Evolutionary conservation across 2,113 vertebrate genomes (phyloP).

Genomic region (Syngnathus floridae): DNA sequence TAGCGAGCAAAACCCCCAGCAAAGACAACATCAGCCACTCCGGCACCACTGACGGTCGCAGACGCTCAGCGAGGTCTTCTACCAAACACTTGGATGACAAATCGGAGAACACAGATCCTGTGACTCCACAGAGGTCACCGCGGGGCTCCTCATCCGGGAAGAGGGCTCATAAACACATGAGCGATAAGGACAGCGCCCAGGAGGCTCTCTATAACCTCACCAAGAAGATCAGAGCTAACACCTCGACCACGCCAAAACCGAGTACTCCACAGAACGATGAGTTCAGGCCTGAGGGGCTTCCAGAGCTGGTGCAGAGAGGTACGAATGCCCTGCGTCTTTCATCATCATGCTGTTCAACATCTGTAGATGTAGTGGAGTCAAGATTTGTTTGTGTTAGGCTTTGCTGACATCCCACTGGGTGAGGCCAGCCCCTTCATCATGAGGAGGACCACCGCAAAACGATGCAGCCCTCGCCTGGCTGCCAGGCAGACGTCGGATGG

Average conservation of each 20-base stretch:
- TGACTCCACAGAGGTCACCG: conserved; percentile 16
- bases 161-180: conserved; percentile 55
- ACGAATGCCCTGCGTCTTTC: not conserved
- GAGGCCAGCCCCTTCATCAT: conserved; percentile 76
- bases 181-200: conserved; percentile 53
- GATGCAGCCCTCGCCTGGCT: conserved; percentile 68
- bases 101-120: conserved; percentile 42
- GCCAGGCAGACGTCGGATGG: conserved; percentile 46
- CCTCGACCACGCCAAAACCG: conserved; percentile 36
- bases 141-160: conserved; percentile 60
- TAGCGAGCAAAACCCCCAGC: conserved; percentile 23
- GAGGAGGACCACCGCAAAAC: conserved; percentile 67
- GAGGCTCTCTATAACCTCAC: conserved; percentile 68
- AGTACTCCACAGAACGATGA: conserved; percentile 27
- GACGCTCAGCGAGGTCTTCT: conserved; percentile 42
- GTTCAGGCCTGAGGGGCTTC: conserved; percentile 76
- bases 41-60: not conserved
- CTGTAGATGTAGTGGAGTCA: not conserved
- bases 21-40: conserved; percentile 4
- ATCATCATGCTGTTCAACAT: not conserved
- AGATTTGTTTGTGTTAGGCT: conserved; percentile 61
- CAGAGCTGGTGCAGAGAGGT: conserved; percentile 82
- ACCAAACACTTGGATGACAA: conserved; percentile 9
- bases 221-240: conserved; percentile 54
- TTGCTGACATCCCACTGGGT: conserved; percentile 76